These are phyloP conservation scores for Sula dactylatra DNA, from an alignment of 2,113 vertebrate species.

Conservation along the genomic window DNA sequence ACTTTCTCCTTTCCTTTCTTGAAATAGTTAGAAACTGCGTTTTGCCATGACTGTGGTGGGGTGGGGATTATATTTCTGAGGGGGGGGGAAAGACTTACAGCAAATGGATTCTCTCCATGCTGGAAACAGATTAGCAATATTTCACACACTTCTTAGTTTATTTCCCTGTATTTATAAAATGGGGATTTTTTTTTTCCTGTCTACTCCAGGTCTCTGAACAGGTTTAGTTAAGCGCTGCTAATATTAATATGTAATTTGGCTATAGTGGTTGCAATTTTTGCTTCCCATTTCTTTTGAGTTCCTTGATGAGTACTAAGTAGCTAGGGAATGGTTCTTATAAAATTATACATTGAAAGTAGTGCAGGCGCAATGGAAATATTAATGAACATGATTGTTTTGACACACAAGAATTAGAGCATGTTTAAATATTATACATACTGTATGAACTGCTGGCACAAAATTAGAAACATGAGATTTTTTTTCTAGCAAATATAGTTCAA, in stretches of 20 bases:
- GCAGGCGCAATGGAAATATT: constrained; percentile 49
- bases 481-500: not conserved
- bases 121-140: not conserved
- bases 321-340: constrained; percentile 43
- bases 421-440: constrained; percentile 69
- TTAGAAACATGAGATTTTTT: not conserved
- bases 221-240: not conserved
- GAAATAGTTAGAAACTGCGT: not conserved
- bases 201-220: not conserved
- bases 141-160: not conserved
- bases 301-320: not conserved
- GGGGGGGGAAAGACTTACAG: rapidly evolving
- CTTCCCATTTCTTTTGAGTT: constrained; percentile 34
- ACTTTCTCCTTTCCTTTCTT: not conserved
- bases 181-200: not conserved
- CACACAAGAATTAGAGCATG: constrained; percentile 64
- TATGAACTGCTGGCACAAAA: constrained; percentile 50
- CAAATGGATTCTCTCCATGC: not conserved
- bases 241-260: constrained; percentile 25
- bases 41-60: not conserved
- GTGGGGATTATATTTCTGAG: not conserved
- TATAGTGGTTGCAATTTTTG: not conserved
- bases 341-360: constrained; percentile 25
- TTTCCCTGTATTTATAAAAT: not conserved
- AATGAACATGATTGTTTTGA: constrained; percentile 66